Evolutionary conservation across 2,113 vertebrate genomes (phyloP).

Genomic region (Gyps fulvus): DNA sequence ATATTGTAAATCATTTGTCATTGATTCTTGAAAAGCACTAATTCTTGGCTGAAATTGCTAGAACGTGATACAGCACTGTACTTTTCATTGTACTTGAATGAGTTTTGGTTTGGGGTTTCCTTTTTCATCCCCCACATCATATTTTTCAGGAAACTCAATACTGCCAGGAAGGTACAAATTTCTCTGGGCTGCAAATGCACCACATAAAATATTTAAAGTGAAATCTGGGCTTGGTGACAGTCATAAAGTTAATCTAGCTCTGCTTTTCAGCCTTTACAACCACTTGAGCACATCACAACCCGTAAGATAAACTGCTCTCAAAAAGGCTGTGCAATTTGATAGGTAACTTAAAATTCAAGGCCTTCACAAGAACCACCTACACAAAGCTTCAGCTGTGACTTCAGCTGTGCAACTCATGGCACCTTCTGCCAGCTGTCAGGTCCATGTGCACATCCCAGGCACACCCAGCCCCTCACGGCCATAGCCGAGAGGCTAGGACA

Average conservation of each 20-base stretch:
- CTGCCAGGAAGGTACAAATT: neutral
- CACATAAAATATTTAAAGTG: constrained; percentile 7
- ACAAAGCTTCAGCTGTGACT: neutral
- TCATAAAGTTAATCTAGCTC: neutral
- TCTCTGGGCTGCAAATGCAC: neutral
- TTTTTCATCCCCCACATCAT: neutral
- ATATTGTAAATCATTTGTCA: neutral
- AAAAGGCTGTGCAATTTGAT: neutral
- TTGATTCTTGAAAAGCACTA: neutral
- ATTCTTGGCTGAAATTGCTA: neutral
- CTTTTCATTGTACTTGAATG: neutral
- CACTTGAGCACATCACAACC: neutral
- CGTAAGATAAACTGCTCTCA: neutral
- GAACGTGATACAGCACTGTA: neutral
- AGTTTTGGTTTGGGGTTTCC: neutral
- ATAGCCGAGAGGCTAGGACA: neutral
- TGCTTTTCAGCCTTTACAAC: neutral
- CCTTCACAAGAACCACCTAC: neutral
- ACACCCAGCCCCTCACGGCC: neutral
- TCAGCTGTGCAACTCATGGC: rapidly evolving
- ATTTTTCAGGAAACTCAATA: neutral
- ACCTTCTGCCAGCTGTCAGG: neutral
- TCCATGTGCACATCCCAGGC: neutral
- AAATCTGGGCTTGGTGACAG: neutral
- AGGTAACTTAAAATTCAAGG: neutral